Base-by-base conservation (phyloP, 2,113 vertebrate species). In the Mormyrus lacerda region DNA sequence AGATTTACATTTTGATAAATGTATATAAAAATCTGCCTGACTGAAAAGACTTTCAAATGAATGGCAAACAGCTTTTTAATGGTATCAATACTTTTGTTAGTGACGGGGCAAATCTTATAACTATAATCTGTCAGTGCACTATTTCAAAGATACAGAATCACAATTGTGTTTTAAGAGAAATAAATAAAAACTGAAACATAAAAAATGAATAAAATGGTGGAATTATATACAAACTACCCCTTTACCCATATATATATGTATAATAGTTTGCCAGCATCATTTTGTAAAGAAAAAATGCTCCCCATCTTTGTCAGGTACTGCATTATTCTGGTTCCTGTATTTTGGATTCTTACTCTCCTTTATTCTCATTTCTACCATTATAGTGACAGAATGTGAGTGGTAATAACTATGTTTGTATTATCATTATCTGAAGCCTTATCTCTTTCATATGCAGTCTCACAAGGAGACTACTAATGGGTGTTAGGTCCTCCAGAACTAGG, bases 401-500 rank as follows among this genome's bases (percentile, higher is more conserved):
- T 21, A 79, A 73, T 79, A 90, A 93, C 90, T 92, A 92, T 91
- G 90, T 92, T 89, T 92, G 91, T 88, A 84, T 92, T 88, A 87
- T 90, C 85, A 89, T 89, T 47, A 88, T 90, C 88, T 91, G 42
- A 42, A 27, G 88, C 88, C 91, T 42, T 90, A 50, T 87, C 47
- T 47, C 45, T 44, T 73, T 86, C 89, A 90, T 65, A 88, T 85
- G 47, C 21, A 89, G 73, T 84, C 73, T 89, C 44, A 24, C 24
- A 84, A 55, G 84, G 79, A 87, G 82, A 17, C 87, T 53, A 87
- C 92, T 91, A 94, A 90, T 93, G 94, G 88, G 90, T 27, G 88
- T 94, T 93, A 10, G 93, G 90, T 85, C 94, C 95, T 91, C 95
- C 95, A 55, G 95, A 94, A 88, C 93, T 94, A 27, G 93, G 92